A percentile compares a stretch with the other conserved stretches of the same genome.
Conservation (phyloP, 2,888 invertebrate genomes). For the Andrena trimmerana region DNA sequence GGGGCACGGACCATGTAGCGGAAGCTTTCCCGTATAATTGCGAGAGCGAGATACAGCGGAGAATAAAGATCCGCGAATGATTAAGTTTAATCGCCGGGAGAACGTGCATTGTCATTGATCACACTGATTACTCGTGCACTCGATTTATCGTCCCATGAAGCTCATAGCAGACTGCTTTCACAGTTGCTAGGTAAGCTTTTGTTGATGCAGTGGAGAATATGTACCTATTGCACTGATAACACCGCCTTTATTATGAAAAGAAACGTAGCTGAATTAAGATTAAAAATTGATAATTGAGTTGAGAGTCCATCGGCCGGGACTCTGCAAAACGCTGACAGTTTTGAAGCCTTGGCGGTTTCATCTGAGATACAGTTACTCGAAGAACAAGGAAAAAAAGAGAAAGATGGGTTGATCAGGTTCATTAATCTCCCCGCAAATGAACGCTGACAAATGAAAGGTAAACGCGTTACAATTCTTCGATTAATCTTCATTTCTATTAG, state of each 20-base stretch:
- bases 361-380: no score
- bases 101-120: no score
- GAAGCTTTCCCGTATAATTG: background rate
- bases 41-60: background rate
- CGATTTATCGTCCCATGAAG: background rate
- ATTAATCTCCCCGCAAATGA: background rate
- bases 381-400: no score
- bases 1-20: background rate
- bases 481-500: constrained; percentile 10
- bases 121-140: no score
- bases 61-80: background rate
- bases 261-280: background rate
- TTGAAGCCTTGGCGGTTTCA: no score
- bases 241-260: background rate
- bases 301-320: background rate
- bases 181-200: background rate
- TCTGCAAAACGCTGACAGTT: no score
- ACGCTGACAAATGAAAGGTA: background rate
- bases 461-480: background rate
- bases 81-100: constrained; percentile 14
- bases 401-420: no score
- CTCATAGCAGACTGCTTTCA: background rate
- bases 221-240: background rate
- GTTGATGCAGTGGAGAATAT: no score
- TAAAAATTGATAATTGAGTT: background rate